Evolutionary conservation across 1,140 invertebrate species (phyloP), one percentile per base, ranked within the genome.

Genomic region (Epicauta chinensis): DNA sequence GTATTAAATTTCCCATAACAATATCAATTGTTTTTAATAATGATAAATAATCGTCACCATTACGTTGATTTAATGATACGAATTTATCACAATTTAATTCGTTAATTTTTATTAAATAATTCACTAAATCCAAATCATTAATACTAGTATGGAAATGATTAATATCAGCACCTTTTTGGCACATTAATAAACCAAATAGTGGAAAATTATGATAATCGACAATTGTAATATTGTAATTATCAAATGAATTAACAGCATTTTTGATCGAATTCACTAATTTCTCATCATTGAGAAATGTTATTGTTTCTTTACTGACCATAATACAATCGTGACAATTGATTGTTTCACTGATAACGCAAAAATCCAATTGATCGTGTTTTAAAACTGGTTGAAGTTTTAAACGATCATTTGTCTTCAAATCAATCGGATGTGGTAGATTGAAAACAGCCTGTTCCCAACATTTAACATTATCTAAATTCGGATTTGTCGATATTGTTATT

Each of bases 361-460:
- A 29, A 17, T 53, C 44, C 16, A 64, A 39, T 31, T 54, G 51
- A 3, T 69, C 71, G 23, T 70, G 66, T 39, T 67, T 64, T 40
- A 77, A 65, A 31, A 72, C 66, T 29, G 80, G 66, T 53, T 73
- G 65, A 40, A 73, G 55, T 53, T 67, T 64, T 13, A 71, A 54
- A 30, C 67, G 63, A 55, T 75, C 65, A 60, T 65, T 58, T 46
- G 65, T 58, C 40, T 64, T 58, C 7, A 75, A 53, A 23, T 66
- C 47, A 15, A 61, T 64, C 23, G 71, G 71, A 69, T 72, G 51
- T 31, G 62, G 63, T 44, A 75, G 66, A 62, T 76, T 77, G 63
- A 84, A 87, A 15, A 89, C 70, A 15, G 83, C 84, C 65, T 86
- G 81, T 65, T 90, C 85, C 87, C 87, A 90, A 61, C 86, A 87